phyloP scores from a whole-genome alignment of 2,797 vertebrate genomes.

The Brachyrhaphis roseni region DNA sequence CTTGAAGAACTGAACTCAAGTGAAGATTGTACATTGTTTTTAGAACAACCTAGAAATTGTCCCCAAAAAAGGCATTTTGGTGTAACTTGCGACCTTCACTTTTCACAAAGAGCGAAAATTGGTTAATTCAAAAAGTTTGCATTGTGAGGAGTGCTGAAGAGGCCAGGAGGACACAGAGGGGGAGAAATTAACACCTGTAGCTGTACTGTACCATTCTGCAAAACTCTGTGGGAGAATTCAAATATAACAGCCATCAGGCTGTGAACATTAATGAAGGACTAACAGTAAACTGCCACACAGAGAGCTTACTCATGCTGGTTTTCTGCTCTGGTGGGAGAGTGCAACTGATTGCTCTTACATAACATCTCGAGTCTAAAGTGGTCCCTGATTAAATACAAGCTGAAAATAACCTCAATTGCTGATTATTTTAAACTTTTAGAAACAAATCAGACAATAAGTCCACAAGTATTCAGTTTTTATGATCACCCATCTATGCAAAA shows the following conservation, averaged over 20 bases:
- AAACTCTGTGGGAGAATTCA: constrained; percentile 15
- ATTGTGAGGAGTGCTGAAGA: not conserved
- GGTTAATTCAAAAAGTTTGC: constrained; percentile 1
- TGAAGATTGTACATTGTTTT: not conserved
- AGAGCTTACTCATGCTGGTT: constrained; percentile 38
- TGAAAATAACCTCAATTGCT: constrained; percentile 12
- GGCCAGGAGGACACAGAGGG: constrained; percentile 8
- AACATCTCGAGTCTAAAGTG: constrained; percentile 19
- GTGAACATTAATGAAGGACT: constrained; percentile 29
- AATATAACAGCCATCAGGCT: constrained; percentile 17
- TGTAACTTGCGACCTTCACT: not conserved
- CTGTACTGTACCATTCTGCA: constrained; percentile 13
- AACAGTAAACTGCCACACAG: constrained; percentile 33
- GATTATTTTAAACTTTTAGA: constrained; percentile 8
- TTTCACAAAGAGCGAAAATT: not conserved
- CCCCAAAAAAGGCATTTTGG: not conserved
- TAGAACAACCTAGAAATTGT: not conserved
- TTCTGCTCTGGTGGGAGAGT: constrained; percentile 35
- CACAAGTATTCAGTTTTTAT: constrained; percentile 1
- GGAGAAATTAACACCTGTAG: constrained; percentile 32
- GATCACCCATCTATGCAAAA: not conserved
- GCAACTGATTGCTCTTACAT: constrained; percentile 26
- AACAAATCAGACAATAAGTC: constrained; percentile 3
- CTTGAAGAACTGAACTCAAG: not conserved
- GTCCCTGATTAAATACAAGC: constrained; percentile 21